Evolutionary conservation across 2,113 vertebrate genomes (phyloP).

Genomic region (Cervus canadensis): DNA sequence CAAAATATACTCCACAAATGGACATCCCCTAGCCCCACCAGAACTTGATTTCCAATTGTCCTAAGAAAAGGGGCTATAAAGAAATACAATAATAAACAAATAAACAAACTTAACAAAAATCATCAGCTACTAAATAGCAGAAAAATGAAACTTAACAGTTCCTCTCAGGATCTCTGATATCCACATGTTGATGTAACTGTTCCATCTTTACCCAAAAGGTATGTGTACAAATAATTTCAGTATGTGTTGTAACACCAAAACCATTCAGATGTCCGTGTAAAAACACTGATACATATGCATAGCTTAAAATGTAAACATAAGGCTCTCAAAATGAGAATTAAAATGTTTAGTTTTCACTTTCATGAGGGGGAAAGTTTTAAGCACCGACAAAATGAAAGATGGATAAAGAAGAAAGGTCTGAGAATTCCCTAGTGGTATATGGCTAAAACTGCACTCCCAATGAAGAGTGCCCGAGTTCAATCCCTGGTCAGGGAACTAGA

Average conservation of each 20-base stretch:
- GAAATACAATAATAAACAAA: background rate
- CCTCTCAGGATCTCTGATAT: background rate
- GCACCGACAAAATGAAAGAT: background rate
- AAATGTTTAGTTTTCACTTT: background rate
- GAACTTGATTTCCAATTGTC: background rate
- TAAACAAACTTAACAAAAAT: background rate
- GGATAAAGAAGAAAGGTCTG: background rate
- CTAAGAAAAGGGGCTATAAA: background rate
- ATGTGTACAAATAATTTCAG: conserved; percentile 61
- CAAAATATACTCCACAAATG: background rate
- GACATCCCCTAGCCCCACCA: background rate
- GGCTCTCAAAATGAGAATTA: background rate
- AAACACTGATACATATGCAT: conserved; percentile 69
- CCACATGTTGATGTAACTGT: background rate
- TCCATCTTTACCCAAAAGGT: conserved; percentile 67
- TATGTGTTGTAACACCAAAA: conserved; percentile 68
- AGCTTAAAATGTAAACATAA: conserved; percentile 60
- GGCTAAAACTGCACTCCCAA: background rate
- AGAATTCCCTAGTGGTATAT: background rate
- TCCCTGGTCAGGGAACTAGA: background rate
- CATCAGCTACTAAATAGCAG: background rate
- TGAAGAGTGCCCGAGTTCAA: background rate
- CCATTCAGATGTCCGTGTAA: conserved; percentile 65
- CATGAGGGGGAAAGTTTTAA: background rate
- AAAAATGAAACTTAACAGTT: background rate